Evolutionary conservation across 2,113 vertebrate genomes (phyloP).

Genomic region (Pygoscelis antarcticus): DNA sequence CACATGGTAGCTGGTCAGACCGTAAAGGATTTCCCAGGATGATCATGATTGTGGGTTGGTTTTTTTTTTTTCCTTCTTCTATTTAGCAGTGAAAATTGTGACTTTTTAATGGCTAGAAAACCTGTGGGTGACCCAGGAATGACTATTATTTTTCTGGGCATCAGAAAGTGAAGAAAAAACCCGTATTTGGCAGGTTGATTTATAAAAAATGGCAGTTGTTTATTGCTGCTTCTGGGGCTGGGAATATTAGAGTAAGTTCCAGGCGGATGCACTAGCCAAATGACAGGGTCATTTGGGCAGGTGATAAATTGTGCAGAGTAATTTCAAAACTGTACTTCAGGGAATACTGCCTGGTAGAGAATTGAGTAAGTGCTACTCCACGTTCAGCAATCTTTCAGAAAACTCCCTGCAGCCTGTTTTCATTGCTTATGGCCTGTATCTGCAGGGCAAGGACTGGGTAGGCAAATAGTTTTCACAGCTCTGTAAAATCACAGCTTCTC

Average conservation of each 20-base stretch:
- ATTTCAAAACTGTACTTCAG: constrained; percentile 18
- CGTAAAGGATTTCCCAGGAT: not conserved
- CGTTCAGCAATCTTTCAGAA: not conserved
- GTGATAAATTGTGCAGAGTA: constrained; percentile 11
- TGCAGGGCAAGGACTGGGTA: not conserved
- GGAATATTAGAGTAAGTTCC: not conserved
- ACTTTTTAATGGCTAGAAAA: not conserved
- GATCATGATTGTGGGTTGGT: not conserved
- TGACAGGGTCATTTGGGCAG: not conserved
- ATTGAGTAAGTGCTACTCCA: not conserved
- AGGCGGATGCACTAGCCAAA: not conserved
- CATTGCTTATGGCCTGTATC: not conserved
- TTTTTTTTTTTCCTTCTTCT: not conserved
- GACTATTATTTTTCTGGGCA: not conserved
- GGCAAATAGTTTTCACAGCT: not conserved
- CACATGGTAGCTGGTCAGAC: not conserved
- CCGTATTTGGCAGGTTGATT: not conserved
- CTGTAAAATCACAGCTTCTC: not conserved
- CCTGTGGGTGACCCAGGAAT: not conserved
- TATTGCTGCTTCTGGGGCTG: not conserved
- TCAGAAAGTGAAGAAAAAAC: not conserved
- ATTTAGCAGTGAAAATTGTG: not conserved
- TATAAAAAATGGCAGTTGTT: not conserved
- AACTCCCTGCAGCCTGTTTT: not conserved
- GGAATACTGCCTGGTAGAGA: not conserved